Evolutionary conservation across 2,797 vertebrate genomes (phyloP), one percentile per base, ranked within the genome.

Genomic region (Platalea minor): DNA sequence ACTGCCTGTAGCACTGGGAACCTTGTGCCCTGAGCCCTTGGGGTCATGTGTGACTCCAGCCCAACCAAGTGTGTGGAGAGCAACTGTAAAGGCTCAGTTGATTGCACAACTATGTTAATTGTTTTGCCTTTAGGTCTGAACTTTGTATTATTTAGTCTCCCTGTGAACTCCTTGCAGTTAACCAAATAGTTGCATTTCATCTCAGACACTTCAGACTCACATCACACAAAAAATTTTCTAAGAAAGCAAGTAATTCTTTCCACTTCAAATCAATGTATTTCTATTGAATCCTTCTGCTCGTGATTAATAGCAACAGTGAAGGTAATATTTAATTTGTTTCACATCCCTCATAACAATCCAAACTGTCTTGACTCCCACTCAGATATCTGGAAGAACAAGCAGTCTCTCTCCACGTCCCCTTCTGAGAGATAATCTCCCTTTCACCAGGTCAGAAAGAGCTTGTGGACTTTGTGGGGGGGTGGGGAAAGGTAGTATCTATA

Each of bases 71-170:
- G 37, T 59, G 65, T 45, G 46, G 19, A 88, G 11, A 76, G 61
- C 46, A 77, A 80, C 79, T 92, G 45, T 65, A 78, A 88, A 78
- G 73, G 20, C 65, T 84, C 50, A 46, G 54, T 3, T 94, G 79
- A 69, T 68, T 90, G 68, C 89, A 94, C 43, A 95, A 21, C 76
- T 96, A 48, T 81, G 76, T 5, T 88, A 91, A 92, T 81, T 89
- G 37, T 33, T 95, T 90, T 86, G 88, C 63, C 63, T 56, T 90
- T 85, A 70, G 70, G 46, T 69, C 48, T 94, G 35, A 79, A 59
- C 21, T 72, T 54, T 20, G 9, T 61, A 67, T 41, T 2, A 13
- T 70, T 84, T 69, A 7, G 23, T 48, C 31, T 86, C 70, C 61
- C 67, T 76, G 59, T 10, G 7, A 82, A 51, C 19, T 76, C 20